Conservation (phyloP, 1,140 invertebrate genomes). For the Pinna nobilis region DNA sequence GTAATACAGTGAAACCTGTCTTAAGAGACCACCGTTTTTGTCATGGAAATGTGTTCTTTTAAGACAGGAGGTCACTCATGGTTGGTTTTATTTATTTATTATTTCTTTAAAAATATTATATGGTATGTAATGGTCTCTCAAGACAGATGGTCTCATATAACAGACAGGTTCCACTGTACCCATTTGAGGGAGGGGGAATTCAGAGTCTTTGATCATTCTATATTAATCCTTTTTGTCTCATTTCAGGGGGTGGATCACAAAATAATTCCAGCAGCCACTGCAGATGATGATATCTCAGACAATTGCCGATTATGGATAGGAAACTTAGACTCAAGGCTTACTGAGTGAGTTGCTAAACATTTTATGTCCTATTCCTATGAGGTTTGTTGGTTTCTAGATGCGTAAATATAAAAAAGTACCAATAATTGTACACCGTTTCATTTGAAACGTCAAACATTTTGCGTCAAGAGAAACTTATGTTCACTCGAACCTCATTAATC, state of each 20-base stretch:
- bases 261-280: slow-evolving; percentile 42
- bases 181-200: too few species aligned
- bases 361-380: background rate
- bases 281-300: slow-evolving; percentile 61
- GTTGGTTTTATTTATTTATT: too few species aligned
- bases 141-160: too few species aligned
- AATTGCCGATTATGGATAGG: slow-evolving; percentile 91
- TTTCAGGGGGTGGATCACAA: background rate
- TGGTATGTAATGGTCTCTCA: too few species aligned
- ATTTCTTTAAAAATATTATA: too few species aligned
- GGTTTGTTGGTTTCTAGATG: background rate
- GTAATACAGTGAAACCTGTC: too few species aligned
- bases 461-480: background rate
- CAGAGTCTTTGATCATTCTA: too few species aligned
- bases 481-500: background rate
- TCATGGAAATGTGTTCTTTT: too few species aligned
- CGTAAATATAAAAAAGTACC: background rate
- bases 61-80: too few species aligned
- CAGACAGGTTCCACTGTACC: too few species aligned
- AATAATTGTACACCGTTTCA: background rate
- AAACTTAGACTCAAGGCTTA: slow-evolving; percentile 89
- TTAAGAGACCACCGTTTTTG: too few species aligned
- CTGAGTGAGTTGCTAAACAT: slow-evolving; percentile 85
- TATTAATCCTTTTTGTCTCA: slow-evolving; percentile 12
- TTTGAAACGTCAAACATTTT: too few species aligned